phyloP scores from a whole-genome alignment of 2,888 invertebrate genomes.

The Tenthredo notha region DNA sequence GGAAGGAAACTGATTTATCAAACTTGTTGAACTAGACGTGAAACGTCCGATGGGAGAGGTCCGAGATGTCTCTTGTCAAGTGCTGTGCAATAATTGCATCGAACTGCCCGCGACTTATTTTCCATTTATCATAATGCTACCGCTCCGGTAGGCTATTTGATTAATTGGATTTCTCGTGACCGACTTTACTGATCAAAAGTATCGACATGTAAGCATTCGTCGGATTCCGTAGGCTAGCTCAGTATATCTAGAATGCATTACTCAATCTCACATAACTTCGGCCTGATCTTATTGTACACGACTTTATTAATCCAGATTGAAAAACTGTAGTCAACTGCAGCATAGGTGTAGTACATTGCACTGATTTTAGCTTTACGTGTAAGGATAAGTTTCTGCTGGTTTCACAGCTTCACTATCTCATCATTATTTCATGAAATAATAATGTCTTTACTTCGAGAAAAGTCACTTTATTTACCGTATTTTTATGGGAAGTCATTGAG shows the following conservation, averaged over 20 bases:
- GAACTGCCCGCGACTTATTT: constrained; percentile 46
- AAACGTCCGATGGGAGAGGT: constrained; percentile 34
- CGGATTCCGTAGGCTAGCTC: constrained; percentile 17
- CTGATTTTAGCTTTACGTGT: background rate
- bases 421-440: background rate
- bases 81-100: constrained; percentile 48
- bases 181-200: constrained; percentile 49
- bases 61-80: constrained; percentile 45
- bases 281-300: background rate
- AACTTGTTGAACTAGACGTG: constrained; percentile 48
- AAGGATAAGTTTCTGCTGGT: background rate
- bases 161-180: constrained; percentile 49
- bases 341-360: background rate
- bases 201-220: constrained; percentile 45
- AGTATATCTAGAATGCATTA: background rate
- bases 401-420: background rate
- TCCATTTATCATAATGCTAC: constrained; percentile 49
- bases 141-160: constrained; percentile 39
- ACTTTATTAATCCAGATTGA: constrained; percentile 21
- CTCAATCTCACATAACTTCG: constrained; percentile 19
- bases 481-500: constrained; percentile 18
- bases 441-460: background rate
- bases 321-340: background rate
- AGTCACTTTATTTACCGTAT: background rate
- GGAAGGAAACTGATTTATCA: constrained; percentile 50